phyloP scores from a whole-genome alignment of 1,140 invertebrate genomes.

The Neodiprion virginianus region DNA sequence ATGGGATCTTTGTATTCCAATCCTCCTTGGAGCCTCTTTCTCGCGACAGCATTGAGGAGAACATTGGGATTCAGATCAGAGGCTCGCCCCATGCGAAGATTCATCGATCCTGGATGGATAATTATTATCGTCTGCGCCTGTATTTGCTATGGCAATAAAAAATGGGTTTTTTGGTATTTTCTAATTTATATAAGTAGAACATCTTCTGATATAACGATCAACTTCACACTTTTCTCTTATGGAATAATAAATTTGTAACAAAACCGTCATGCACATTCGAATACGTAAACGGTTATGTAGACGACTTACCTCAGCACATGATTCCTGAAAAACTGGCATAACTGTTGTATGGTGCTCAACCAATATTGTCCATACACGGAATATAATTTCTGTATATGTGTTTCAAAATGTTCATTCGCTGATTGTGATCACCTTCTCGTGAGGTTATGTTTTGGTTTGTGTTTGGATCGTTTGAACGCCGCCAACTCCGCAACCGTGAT shows the following conservation, averaged over 20 bases:
- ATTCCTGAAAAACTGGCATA: slow-evolving; percentile 58
- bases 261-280: slow-evolving; percentile 14
- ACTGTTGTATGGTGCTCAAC: slow-evolving; percentile 6
- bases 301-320: slow-evolving; percentile 47
- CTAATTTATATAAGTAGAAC: not conserved
- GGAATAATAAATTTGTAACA: slow-evolving; percentile 15
- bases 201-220: too few relatives aligned
- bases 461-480: too few relatives aligned
- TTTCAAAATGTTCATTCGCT: too few relatives aligned
- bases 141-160: slow-evolving; percentile 63
- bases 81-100: slow-evolving; percentile 87
- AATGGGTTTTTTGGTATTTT: slow-evolving; percentile 18
- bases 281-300: slow-evolving; percentile 8
- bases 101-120: slow-evolving; percentile 93
- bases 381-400: too few relatives aligned
- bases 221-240: not conserved
- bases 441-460: too few relatives aligned
- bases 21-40: slow-evolving; percentile 65
- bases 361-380: not conserved
- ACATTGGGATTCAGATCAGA: slow-evolving; percentile 87
- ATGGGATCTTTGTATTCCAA: slow-evolving; percentile 70
- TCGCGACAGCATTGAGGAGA: slow-evolving; percentile 87
- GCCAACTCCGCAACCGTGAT: too few relatives aligned
- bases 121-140: slow-evolving; percentile 85
- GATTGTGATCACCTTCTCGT: too few relatives aligned